Percentiles rank a stretch among this genome's conserved stretches.
phyloP scores from a whole-genome alignment of 2,888 invertebrate species.

The Lasioglossum morio region DNA sequence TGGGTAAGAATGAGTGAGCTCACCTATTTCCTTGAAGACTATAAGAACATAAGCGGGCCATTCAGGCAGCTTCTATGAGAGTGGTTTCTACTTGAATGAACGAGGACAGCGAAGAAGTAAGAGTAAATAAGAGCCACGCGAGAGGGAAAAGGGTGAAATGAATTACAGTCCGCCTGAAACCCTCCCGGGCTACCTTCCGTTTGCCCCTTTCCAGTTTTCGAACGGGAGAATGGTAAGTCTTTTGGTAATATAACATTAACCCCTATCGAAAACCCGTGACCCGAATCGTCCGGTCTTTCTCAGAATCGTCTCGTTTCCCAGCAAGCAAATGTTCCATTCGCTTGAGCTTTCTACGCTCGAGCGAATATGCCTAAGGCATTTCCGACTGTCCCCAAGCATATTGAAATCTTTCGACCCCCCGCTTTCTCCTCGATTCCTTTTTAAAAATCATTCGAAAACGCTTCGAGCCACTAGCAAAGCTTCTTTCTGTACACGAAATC shows the following conservation, averaged over 20 bases:
- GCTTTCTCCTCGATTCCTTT: neutral
- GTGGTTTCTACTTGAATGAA: conserved; percentile 32
- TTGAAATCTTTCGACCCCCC: conserved; percentile 35
- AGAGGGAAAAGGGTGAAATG: conserved; percentile 41
- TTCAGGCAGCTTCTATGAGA: conserved; percentile 14
- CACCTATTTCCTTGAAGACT: neutral
- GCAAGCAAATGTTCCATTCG: conserved; percentile 59
- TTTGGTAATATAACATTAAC: conserved; percentile 70
- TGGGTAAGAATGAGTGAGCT: neutral
- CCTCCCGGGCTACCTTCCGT: neutral
- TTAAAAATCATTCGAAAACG: neutral
- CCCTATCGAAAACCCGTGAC: conserved; percentile 68
- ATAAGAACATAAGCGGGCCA: conserved; percentile 12
- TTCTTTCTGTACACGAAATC: neutral
- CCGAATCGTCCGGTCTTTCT: conserved; percentile 66
- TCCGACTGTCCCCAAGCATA: conserved; percentile 14
- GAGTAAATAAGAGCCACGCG: conserved; percentile 39
- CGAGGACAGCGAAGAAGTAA: conserved; percentile 29
- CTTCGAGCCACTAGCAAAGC: neutral
- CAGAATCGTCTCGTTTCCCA: conserved; percentile 65
- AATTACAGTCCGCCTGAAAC: conserved; percentile 58
- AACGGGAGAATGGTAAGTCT: conserved; percentile 65
- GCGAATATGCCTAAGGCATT: conserved; percentile 56
- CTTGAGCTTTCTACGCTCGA: conserved; percentile 40
- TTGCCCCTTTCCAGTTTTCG: conserved; percentile 55